These are phyloP conservation scores for Elmis aenea DNA, from an alignment of 2,888 invertebrate species.

Conservation along the genomic window DNA sequence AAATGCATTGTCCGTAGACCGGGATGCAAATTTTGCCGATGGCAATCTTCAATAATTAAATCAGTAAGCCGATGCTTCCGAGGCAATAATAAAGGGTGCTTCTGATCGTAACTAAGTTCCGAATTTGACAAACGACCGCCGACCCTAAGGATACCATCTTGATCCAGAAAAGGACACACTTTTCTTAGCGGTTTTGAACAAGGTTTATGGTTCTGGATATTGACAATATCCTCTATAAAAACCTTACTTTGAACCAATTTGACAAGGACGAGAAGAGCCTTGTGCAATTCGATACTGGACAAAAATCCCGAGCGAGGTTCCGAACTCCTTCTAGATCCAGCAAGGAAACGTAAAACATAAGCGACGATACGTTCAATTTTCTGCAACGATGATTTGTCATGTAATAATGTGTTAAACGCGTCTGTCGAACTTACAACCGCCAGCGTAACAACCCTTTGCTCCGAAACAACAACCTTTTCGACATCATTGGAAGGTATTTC, in stretches of 20 bases:
- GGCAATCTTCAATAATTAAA: constrained; percentile 19
- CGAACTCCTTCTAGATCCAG: constrained; percentile 2
- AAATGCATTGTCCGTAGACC: constrained; percentile 17
- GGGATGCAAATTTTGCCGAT: constrained; percentile 18
- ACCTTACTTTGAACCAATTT: constrained; percentile 5
- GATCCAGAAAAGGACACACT: constrained; percentile 13
- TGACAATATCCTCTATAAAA: no score
- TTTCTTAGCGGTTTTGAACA: constrained; percentile 5
- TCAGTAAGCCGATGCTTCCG: constrained; percentile 6
- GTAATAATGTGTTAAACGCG: background rate
- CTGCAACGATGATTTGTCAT: background rate
- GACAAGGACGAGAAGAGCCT: constrained; percentile 4
- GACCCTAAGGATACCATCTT: constrained; percentile 10
- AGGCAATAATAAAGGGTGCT: constrained; percentile 13
- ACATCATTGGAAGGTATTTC: no score
- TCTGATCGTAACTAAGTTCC: constrained; percentile 5
- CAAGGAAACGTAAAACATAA: constrained; percentile 2
- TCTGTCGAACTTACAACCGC: no score
- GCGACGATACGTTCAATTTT: constrained; percentile 3
- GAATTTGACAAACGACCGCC: constrained; percentile 13
- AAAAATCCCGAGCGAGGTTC: background rate
- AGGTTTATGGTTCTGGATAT: no score
- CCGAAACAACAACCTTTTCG: no score
- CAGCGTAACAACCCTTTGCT: no score
- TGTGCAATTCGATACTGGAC: constrained; percentile 5